Percentiles rank a stretch among this genome's conserved stretches.
Conservation (phyloP, 2,113 vertebrate species). For the Pangasianodon hypophthalmus region DNA sequence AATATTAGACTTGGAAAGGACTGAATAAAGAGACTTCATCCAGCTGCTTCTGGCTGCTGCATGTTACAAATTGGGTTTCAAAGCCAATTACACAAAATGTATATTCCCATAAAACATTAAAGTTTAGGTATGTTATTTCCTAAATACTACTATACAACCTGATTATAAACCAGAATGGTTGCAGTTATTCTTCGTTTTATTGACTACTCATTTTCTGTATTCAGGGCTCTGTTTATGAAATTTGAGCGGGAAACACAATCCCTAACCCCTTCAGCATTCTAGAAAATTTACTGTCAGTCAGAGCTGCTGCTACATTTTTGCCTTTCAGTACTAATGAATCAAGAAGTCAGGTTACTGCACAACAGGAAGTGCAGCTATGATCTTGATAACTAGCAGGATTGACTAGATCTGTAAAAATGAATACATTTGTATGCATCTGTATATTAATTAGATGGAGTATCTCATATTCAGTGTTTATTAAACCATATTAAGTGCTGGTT, state of each 20-base stretch:
- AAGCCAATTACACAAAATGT: slow-evolving; percentile 2
- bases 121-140: not conserved
- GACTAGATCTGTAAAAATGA: not conserved
- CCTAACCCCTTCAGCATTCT: not conserved
- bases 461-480: not conserved
- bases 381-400: not conserved
- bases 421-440: not conserved
- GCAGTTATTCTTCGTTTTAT: slow-evolving; percentile 17
- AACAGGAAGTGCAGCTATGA: not conserved
- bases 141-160: slow-evolving; percentile 6
- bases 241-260: not conserved
- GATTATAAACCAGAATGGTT: not conserved
- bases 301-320: not conserved
- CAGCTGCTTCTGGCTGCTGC: slow-evolving; percentile 18
- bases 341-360: not conserved
- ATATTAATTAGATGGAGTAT: not conserved
- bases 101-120: slow-evolving; percentile 10
- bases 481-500: not conserved
- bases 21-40: slow-evolving; percentile 25
- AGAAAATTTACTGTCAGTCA: not conserved
- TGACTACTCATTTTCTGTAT: not conserved
- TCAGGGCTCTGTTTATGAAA: not conserved
- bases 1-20: slow-evolving; percentile 29
- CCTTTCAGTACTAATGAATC: not conserved
- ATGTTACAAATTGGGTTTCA: slow-evolving; percentile 25